These are phyloP conservation scores for Zaprionus camerounensis DNA, from an alignment of 1,140 invertebrate species.

Conservation along the genomic window DNA sequence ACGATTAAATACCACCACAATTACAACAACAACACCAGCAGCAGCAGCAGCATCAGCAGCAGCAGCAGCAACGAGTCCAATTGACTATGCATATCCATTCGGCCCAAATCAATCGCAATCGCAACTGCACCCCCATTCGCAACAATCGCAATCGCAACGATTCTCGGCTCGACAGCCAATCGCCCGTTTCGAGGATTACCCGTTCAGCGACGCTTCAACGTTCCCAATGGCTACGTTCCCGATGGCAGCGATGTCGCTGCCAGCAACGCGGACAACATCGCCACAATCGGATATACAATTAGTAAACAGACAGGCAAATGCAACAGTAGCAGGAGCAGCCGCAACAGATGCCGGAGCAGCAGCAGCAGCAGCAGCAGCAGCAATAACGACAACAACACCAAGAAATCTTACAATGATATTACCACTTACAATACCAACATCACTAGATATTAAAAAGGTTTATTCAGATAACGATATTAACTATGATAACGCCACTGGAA, in stretches of 20 bases:
- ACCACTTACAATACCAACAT: slow-evolving; percentile 68
- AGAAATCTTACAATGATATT: slow-evolving; percentile 74
- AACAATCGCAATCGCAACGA: slow-evolving; percentile 2
- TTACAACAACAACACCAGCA: slow-evolving; percentile 28
- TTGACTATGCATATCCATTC: slow-evolving; percentile 27
- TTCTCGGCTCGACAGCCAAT: neutral
- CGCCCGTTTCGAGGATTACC: slow-evolving; percentile 17
- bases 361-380: slow-evolving; percentile 16
- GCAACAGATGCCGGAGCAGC: neutral
- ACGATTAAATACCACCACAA: slow-evolving; percentile 20
- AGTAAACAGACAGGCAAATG: slow-evolving; percentile 5
- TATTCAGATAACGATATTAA: slow-evolving; percentile 73
- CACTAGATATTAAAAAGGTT: slow-evolving; percentile 65
- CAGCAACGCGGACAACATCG: slow-evolving; percentile 62
- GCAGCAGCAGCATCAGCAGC: slow-evolving; percentile 21
- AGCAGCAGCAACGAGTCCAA: slow-evolving; percentile 32
- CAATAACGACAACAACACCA: slow-evolving; percentile 47
- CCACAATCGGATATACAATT: slow-evolving; percentile 60
- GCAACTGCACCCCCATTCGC: slow-evolving; percentile 2
- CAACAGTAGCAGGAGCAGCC: slow-evolving; percentile 18
- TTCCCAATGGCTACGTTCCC: slow-evolving; percentile 20
- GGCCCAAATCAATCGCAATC: slow-evolving; percentile 10
- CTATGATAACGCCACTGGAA: slow-evolving; percentile 48
- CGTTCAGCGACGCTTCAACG: slow-evolving; percentile 20
- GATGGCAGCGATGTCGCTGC: slow-evolving; percentile 56